Evolutionary conservation across 2,797 vertebrate species (phyloP).

Genomic region (Enoplosus armatus): DNA sequence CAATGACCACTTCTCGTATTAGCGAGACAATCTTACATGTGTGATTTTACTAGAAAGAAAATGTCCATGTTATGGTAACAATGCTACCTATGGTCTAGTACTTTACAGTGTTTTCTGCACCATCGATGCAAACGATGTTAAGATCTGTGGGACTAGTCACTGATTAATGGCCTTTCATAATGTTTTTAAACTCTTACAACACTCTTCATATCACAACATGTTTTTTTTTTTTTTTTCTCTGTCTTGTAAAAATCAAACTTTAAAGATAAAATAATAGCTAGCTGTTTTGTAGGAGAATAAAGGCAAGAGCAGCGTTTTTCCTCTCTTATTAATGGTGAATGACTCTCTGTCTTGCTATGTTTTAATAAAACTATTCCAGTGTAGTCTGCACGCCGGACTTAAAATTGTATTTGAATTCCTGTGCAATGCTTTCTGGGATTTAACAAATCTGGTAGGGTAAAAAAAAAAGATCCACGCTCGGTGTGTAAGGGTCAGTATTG

Average conservation of each 20-base stretch:
- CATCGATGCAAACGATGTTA: constrained; percentile 71
- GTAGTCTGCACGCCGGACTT: constrained; percentile 62
- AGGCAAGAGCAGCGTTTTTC: constrained; percentile 73
- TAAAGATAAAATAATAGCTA: constrained; percentile 77
- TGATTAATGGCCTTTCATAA: constrained; percentile 88
- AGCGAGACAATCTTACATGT: constrained; percentile 84
- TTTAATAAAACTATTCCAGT: constrained; percentile 83
- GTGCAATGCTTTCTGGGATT: constrained; percentile 31
- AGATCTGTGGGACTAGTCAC: constrained; percentile 75
- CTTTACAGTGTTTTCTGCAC: constrained; percentile 79
- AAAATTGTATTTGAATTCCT: constrained; percentile 71
- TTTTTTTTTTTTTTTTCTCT: constrained; percentile 72
- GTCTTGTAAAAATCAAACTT: constrained; percentile 77
- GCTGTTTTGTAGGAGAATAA: constrained; percentile 81
- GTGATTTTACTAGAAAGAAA: constrained; percentile 74
- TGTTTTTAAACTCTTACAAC: constrained; percentile 85
- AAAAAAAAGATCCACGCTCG: background rate
- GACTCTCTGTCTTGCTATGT: constrained; percentile 82
- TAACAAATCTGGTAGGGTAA: background rate
- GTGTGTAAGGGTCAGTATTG: constrained; percentile 13
- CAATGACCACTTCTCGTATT: constrained; percentile 80
- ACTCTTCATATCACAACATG: constrained; percentile 83
- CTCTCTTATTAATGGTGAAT: constrained; percentile 83
- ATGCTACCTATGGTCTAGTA: constrained; percentile 78
- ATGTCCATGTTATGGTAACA: constrained; percentile 73